These are phyloP conservation scores for Alloplasta piceator DNA, from an alignment of 2,888 invertebrate species.

Conservation along the genomic window DNA sequence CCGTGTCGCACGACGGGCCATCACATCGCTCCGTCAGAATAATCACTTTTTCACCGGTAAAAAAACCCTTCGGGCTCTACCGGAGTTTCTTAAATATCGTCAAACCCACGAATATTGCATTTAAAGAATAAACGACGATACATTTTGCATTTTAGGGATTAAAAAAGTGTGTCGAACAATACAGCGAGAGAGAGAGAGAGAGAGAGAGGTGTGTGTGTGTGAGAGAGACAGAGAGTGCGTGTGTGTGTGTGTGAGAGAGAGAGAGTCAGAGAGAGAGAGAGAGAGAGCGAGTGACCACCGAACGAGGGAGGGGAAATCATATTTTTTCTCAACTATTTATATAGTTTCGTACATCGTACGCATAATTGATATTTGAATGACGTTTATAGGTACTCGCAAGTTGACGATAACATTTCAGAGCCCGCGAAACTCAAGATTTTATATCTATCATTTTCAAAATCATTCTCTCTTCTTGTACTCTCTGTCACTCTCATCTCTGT, in stretches of 20 bases:
- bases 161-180: conserved; percentile 49
- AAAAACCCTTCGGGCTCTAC: conserved; percentile 29
- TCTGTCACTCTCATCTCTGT: conserved; percentile 39
- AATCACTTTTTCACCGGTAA: conserved; percentile 77
- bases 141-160: conserved; percentile 31
- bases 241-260: conserved; percentile 35
- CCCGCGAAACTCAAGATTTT: conserved; percentile 24
- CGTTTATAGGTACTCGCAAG: conserved; percentile 51
- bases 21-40: conserved; percentile 74
- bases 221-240: background rate
- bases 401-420: conserved; percentile 44
- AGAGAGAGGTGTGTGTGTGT: too few species aligned
- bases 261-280: conserved; percentile 6
- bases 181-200: conserved; percentile 6
- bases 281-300: too few species aligned
- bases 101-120: conserved; percentile 29
- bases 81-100: background rate
- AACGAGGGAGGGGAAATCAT: conserved; percentile 23
- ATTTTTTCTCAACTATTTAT: conserved; percentile 13
- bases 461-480: conserved; percentile 14
- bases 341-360: conserved; percentile 2
- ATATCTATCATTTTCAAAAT: conserved; percentile 7
- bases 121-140: conserved; percentile 30
- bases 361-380: conserved; percentile 35
- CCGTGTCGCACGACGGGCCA: conserved; percentile 77